Base-by-base conservation (phyloP, 2,888 invertebrate genomes). In the Chaitophorus viminalis region DNA sequence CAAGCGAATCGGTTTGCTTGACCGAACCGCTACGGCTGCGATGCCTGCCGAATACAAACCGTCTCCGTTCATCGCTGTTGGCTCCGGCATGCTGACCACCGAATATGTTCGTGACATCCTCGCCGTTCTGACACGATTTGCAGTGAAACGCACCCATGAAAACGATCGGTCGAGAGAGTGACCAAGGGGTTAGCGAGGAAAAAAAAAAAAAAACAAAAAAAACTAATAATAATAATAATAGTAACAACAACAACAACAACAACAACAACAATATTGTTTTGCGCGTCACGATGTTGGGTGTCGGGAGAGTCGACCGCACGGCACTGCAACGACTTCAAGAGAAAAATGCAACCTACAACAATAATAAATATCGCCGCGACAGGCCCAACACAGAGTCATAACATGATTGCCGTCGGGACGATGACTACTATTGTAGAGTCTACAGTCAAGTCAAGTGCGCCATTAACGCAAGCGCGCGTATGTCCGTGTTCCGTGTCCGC, bases 1-100 rank as follows among this genome's bases (percentile, higher is more conserved):
- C 95, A 81, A 97, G 93, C 89, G 93, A 93, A 91, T 96, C 96
- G 36, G 96, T 94, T 85, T 91, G 92, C 89, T 91, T 90, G 54
- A 90, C 81, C 1, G 88, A 65, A 82, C 76, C 68, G 25, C 88
- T 89, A 31, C 89, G 85, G 54, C 75, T 88, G n/a, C 88, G 89
- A 29, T 75, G 81, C 36, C 87, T 87, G 17, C 81, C 74, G n/a
- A 87, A 81, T n/a, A 87, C 21, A 11, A 81, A 87, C 25, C 74
- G 54, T 65, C 87, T 81, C 1, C 74, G 60, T 65, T 87, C 87
- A 81, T 85, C 84, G 60, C 76, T 79, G 8, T 76, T 11, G 89
- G 81, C 21, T 54, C 78, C 87, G n/a, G n/a, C n/a, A 33, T 82
- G 88, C 29, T 78, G 89, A 54, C 88, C 33, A 4, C 88, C 29